Evolutionary conservation across 2,888 invertebrate genomes (phyloP).

Genomic region (Tethea ocularis): DNA sequence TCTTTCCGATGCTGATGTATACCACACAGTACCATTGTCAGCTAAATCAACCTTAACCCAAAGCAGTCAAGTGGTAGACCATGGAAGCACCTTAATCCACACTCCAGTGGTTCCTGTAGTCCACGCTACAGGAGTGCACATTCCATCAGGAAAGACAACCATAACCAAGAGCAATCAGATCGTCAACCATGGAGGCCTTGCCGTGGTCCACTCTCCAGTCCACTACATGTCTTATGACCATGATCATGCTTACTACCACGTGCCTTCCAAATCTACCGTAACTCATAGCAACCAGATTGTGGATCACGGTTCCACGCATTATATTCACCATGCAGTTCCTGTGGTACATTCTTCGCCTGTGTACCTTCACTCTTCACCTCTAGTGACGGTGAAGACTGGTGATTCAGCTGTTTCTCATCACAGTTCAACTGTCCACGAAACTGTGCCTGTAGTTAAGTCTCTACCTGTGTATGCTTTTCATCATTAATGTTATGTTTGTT

Average conservation of each 20-base stretch:
- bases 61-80: conserved; percentile 55
- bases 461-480: conserved; percentile 49
- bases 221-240: conserved; percentile 17
- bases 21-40: conserved; percentile 37
- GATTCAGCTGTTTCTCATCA: conserved; percentile 78
- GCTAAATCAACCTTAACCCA: conserved; percentile 56
- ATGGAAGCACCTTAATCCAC: conserved; percentile 56
- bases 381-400: conserved; percentile 50
- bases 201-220: conserved; percentile 39
- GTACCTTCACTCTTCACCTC: conserved; percentile 48
- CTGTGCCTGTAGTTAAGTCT: conserved; percentile 57
- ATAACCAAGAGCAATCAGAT: conserved; percentile 54
- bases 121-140: conserved; percentile 26
- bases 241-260: conserved; percentile 11
- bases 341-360: conserved; percentile 45
- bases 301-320: conserved; percentile 47
- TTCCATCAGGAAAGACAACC: conserved; percentile 29
- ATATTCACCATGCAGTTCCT: conserved; percentile 34
- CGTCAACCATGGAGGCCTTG: conserved; percentile 54
- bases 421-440: conserved; percentile 74
- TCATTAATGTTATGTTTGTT: conserved; percentile 40
- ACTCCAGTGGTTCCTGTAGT: conserved; percentile 43
- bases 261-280: conserved; percentile 24
- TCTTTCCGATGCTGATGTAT: conserved; percentile 43
- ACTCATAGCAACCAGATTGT: conserved; percentile 59